A percentile compares a stretch with the other conserved stretches of the same genome.
Evolutionary conservation across 2,113 vertebrate genomes (phyloP).

Genomic region (Macroglossus sobrinus): DNA sequence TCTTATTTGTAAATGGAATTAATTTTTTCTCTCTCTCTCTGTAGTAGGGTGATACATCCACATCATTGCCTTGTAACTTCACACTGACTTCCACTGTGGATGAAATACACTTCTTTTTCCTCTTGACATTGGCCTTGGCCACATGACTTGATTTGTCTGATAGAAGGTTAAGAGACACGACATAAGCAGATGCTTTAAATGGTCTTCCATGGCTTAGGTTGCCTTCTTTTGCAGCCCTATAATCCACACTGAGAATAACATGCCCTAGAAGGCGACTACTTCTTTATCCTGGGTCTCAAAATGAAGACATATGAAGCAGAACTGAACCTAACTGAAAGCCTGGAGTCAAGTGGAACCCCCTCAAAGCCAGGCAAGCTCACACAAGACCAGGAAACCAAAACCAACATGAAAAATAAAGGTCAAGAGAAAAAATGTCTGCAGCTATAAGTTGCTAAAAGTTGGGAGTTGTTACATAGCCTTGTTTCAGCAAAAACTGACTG

Average conservation of each 20-base stretch:
- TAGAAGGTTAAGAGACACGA: background rate
- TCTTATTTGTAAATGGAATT: background rate
- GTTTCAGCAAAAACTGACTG: background rate
- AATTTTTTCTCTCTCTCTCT: background rate
- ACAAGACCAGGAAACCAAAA: background rate
- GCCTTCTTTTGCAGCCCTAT: background rate
- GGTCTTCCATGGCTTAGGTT: background rate
- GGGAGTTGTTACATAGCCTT: background rate
- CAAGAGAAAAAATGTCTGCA: background rate
- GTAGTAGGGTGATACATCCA: background rate
- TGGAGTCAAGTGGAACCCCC: background rate
- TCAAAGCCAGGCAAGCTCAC: background rate
- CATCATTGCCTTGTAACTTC: background rate
- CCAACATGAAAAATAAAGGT: background rate
- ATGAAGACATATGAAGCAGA: background rate
- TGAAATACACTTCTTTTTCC: background rate
- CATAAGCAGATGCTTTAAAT: background rate
- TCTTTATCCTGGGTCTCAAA: background rate
- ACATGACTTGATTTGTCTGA: background rate
- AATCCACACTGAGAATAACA: background rate
- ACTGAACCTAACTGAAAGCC: background rate
- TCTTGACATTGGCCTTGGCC: background rate
- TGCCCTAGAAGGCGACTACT: background rate
- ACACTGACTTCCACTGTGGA: background rate
- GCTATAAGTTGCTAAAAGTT: background rate